These are phyloP conservation scores for Takifugu bimaculatus DNA, from an alignment of 2,113 vertebrate genomes.

Conservation along the genomic window DNA sequence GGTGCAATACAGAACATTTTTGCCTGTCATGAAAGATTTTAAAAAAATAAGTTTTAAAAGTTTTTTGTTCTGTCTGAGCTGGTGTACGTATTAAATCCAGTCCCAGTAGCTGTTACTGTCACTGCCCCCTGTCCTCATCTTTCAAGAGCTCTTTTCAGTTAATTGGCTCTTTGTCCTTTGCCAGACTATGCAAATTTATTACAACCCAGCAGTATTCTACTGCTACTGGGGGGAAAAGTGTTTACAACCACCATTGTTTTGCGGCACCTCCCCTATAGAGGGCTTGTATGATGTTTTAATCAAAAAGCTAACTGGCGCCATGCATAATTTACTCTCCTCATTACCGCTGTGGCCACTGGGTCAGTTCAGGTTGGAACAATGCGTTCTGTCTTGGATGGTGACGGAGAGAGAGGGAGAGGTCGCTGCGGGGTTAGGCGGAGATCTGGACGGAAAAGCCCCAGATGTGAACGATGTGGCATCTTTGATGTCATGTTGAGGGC, in stretches of 20 bases:
- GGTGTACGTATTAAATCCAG: slow-evolving; percentile 85
- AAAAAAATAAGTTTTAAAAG: slow-evolving; percentile 20
- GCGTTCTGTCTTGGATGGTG: slow-evolving; percentile 58
- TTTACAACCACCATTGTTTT: slow-evolving; percentile 94
- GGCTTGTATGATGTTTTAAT: slow-evolving; percentile 96
- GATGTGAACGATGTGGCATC: slow-evolving; percentile 44
- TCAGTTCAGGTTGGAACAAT: slow-evolving; percentile 66
- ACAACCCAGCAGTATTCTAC: slow-evolving; percentile 88
- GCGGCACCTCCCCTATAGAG: slow-evolving; percentile 82
- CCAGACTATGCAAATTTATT: slow-evolving; percentile 99
- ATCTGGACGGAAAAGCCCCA: slow-evolving; percentile 29
- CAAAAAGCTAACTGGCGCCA: slow-evolving; percentile 90
- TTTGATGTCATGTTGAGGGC: neutral
- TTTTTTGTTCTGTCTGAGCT: slow-evolving; percentile 23
- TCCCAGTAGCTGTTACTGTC: slow-evolving; percentile 86
- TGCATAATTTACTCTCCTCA: slow-evolving; percentile 77
- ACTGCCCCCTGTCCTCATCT: slow-evolving; percentile 80
- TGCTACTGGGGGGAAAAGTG: slow-evolving; percentile 84
- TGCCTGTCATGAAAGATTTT: slow-evolving; percentile 16
- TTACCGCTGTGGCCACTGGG: slow-evolving; percentile 65
- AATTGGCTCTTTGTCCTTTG: slow-evolving; percentile 95
- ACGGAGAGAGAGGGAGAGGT: slow-evolving; percentile 49
- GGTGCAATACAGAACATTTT: slow-evolving; percentile 64
- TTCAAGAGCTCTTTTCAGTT: slow-evolving; percentile 89
- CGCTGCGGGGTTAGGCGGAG: slow-evolving; percentile 56